phyloP scores from a whole-genome alignment of 2,888 invertebrate genomes.

The Drymonia ruficornis region DNA sequence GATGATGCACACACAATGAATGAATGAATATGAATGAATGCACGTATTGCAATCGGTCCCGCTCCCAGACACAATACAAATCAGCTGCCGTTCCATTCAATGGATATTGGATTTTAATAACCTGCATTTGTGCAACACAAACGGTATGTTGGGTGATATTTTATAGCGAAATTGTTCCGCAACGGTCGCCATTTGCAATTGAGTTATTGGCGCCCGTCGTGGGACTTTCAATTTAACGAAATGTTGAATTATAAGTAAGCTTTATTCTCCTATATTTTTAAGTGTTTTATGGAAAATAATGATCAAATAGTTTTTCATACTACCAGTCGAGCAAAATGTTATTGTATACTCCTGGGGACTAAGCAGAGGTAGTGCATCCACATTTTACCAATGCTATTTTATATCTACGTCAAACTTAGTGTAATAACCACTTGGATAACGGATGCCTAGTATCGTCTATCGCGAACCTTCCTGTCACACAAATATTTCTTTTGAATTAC shows the following conservation, averaged over 20 bases:
- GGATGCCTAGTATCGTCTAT: too few species aligned
- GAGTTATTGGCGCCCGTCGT: slow-evolving; percentile 4
- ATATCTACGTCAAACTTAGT: too few species aligned
- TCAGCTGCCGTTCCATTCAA: slow-evolving; percentile 4
- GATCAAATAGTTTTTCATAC: too few species aligned
- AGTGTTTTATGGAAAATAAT: too few species aligned
- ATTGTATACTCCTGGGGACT: too few species aligned
- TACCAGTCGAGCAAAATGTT: too few species aligned
- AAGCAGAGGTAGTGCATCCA: too few species aligned
- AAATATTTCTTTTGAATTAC: too few species aligned
- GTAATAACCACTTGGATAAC: too few species aligned
- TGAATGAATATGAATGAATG: neutral
- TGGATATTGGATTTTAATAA: slow-evolving; percentile 6
- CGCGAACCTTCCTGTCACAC: too few species aligned
- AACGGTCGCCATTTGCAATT: neutral
- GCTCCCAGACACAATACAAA: slow-evolving; percentile 1
- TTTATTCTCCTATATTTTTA: too few species aligned
- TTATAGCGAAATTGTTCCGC: neutral
- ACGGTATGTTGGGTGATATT: neutral
- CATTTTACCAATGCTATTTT: too few species aligned
- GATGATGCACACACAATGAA: neutral
- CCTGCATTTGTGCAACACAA: slow-evolving; percentile 4
- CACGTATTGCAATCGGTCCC: neutral
- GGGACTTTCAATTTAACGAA: neutral
- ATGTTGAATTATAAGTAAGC: neutral